Percentiles rank a stretch among this genome's conserved stretches.
Evolutionary conservation across 53 echinoderm and acorn worm species (phyloP).

Genomic region (Temnopleurus reevesii): DNA sequence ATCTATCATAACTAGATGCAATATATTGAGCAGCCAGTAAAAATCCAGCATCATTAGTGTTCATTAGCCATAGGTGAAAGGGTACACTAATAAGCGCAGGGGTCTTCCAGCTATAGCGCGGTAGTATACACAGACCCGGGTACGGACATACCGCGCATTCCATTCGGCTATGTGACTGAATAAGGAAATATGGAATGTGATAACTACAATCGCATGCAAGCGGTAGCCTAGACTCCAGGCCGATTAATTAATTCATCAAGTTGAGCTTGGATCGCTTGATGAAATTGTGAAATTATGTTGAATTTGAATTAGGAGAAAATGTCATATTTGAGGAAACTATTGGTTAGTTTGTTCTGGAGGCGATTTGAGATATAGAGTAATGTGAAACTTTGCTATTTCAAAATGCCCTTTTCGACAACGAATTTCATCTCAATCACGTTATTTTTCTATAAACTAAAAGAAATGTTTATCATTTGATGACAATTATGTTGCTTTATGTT

Average conservation of each 20-base stretch:
- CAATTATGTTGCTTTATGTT: too few relatives aligned
- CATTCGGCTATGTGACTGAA: conserved; percentile 46
- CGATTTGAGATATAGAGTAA: too few relatives aligned
- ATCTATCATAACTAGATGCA: not conserved
- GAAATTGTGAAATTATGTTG: not conserved
- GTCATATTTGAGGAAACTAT: too few relatives aligned
- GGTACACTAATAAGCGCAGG: not conserved
- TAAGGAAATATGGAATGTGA: conserved; percentile 60
- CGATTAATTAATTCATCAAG: not conserved
- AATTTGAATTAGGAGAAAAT: not conserved
- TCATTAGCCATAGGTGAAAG: not conserved
- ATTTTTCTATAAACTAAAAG: too few relatives aligned
- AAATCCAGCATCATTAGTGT: not conserved
- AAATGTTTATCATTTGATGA: too few relatives aligned
- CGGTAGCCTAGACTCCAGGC: not conserved
- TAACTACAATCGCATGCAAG: conserved; percentile 14
- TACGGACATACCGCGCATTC: conserved; percentile 44
- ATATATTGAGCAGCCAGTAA: not conserved
- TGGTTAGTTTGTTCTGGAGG: too few relatives aligned
- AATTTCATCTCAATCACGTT: too few relatives aligned
- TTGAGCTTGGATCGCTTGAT: not conserved
- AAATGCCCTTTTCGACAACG: too few relatives aligned
- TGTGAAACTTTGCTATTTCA: too few relatives aligned
- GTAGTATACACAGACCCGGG: not conserved
- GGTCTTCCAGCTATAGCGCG: conserved; percentile 1